Evolutionary conservation across 2,888 invertebrate genomes (phyloP).

Genomic region (Mesochorus sp.): DNA sequence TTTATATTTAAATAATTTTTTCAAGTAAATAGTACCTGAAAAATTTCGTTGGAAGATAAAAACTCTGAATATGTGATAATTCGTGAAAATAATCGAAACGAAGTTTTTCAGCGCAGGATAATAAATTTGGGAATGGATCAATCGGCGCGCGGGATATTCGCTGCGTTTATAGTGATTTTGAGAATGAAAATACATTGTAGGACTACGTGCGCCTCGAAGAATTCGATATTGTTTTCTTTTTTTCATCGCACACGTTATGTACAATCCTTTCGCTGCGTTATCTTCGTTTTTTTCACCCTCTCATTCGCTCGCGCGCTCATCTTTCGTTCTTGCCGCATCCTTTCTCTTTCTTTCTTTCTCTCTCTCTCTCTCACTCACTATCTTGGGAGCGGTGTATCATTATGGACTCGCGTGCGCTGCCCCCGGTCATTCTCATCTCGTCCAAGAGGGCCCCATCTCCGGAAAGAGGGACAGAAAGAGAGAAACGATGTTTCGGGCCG

Average conservation of each 20-base stretch:
- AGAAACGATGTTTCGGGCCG: constrained; percentile 48
- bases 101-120: too few relatives aligned
- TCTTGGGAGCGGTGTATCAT: constrained; percentile 71
- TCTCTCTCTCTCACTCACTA: constrained; percentile 36
- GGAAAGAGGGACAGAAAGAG: constrained; percentile 28
- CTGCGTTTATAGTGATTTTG: constrained; percentile 17
- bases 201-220: constrained; percentile 28
- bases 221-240: constrained; percentile 43
- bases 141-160: too few relatives aligned
- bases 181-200: constrained; percentile 24
- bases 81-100: too few relatives aligned
- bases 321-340: too few relatives aligned
- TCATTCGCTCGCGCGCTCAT: constrained; percentile 10
- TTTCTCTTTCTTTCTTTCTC: constrained; percentile 35
- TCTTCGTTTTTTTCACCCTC: constrained; percentile 39
- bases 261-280: constrained; percentile 43
- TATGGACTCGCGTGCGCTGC: constrained; percentile 79
- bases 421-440: constrained; percentile 77
- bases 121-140: too few relatives aligned
- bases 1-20: too few relatives aligned
- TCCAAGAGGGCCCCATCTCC: constrained; percentile 46
- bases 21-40: neutral
- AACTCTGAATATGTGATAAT: neutral
- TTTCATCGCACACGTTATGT: neutral
- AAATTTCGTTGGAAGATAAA: neutral